Evolutionary conservation across 2,888 invertebrate species (phyloP), one percentile per base, ranked within the genome.

Genomic region (Cheilosia soror): DNA sequence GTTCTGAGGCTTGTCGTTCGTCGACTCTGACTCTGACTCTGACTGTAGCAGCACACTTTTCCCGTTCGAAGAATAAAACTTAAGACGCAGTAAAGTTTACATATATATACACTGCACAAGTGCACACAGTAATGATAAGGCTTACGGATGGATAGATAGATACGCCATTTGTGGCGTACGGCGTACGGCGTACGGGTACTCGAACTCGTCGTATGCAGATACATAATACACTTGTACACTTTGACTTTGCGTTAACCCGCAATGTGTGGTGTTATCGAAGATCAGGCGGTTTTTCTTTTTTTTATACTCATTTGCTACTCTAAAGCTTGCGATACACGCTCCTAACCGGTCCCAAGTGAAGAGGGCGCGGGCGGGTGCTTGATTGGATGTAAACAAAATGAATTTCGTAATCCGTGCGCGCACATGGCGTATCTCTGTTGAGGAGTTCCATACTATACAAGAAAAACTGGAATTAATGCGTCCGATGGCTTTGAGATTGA

Each of bases 151-250:
- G 62, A 66, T 53, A 42, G 37, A 69, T 29, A 68, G 42, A 72
- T 71, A 60, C 51, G 20, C 27, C 37, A 37, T 9, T 11, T 4
- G 37, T 11, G 29, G 42, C 11, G 31, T 20, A 31, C 57, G 31
- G 6, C 37, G 11, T 37, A 37, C 33, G 37, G 9, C 37, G 37
- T 37, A 11, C 37, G 37, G 11, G 11, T 37, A 37, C 37, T 37
- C 37, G 37, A 11, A 55, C 33, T 66, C 40, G 47, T 47, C 68
- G 73, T 79, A 79, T 79, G 66, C 83, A 81, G 85, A 81, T 85
- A 81, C 72, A 57, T 77, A 77, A 72, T 85, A 85, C 85, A 85
- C 76, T 80, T 85, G 81, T 81, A 76, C 71, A 76, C 85, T 81
- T 85, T 85, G 81, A 81, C 81, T 85, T 75, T 27, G 55, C 63